Evolutionary conservation across 2,888 invertebrate genomes (phyloP).

Genomic region (Orthosia incerta): DNA sequence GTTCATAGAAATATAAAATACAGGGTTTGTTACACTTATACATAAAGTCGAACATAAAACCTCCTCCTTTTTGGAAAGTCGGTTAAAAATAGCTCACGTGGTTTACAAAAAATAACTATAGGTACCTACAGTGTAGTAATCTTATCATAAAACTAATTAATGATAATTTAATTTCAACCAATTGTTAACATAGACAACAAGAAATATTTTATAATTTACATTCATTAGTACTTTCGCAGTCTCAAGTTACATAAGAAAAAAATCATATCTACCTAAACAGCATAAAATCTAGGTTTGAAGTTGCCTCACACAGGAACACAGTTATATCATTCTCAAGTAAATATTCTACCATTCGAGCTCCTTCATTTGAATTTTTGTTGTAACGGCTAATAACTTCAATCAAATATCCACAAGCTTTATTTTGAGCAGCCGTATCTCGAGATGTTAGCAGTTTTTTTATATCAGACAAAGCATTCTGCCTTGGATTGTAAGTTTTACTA

Average conservation of each 20-base stretch:
- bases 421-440: slow-evolving; percentile 83
- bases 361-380: slow-evolving; percentile 77
- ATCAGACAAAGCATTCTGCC: slow-evolving; percentile 84
- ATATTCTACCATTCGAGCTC: slow-evolving; percentile 79
- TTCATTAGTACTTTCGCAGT: slow-evolving; percentile 14
- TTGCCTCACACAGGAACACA: slow-evolving; percentile 87
- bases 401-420: slow-evolving; percentile 85
- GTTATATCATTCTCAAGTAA: slow-evolving; percentile 85
- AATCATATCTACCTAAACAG: slow-evolving; percentile 77
- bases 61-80: too few species aligned
- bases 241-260: slow-evolving; percentile 25
- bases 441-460: slow-evolving; percentile 85
- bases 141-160: background rate
- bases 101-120: background rate
- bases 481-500: slow-evolving; percentile 85
- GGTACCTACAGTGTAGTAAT: too few species aligned
- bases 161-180: background rate
- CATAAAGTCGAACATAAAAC: too few species aligned
- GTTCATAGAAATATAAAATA: too few species aligned
- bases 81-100: too few species aligned
- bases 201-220: background rate
- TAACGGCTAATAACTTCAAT: slow-evolving; percentile 83
- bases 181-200: background rate
- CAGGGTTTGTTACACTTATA: too few species aligned
- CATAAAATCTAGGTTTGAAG: slow-evolving; percentile 84